phyloP scores from a whole-genome alignment of 2,888 invertebrate species.

The Steromphala cineraria region DNA sequence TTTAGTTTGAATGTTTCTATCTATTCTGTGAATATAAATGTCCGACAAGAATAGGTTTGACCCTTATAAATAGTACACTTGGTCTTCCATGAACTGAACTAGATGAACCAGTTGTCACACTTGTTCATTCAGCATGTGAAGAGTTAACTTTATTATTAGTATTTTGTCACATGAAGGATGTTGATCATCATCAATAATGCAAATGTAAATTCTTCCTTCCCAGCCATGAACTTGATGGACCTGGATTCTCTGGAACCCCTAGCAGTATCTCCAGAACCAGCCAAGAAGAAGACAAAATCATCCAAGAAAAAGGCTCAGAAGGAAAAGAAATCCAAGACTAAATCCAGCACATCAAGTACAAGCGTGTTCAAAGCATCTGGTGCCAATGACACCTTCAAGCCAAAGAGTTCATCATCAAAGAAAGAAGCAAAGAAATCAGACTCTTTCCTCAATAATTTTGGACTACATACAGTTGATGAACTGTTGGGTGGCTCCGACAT shows the following conservation, averaged over 20 bases:
- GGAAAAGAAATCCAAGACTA: slow-evolving; percentile 5
- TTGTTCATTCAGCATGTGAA: too few species aligned
- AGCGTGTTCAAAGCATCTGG: slow-evolving; percentile 10
- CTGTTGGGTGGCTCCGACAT: slow-evolving; percentile 48
- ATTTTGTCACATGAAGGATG: too few species aligned
- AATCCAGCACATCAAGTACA: background rate
- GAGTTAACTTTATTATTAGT: too few species aligned
- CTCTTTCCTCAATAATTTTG: slow-evolving; percentile 59
- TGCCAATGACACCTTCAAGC: background rate
- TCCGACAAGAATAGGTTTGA: too few species aligned
- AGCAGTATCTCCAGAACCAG: slow-evolving; percentile 27
- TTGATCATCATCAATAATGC: too few species aligned
- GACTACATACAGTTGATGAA: slow-evolving; percentile 70
- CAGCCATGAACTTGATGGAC: slow-evolving; percentile 57
- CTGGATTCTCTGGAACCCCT: slow-evolving; percentile 46
- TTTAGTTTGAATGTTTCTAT: too few species aligned
- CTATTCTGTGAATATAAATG: too few species aligned
- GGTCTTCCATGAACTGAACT: too few species aligned
- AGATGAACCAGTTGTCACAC: too few species aligned
- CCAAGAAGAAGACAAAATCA: slow-evolving; percentile 19
- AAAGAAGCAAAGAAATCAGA: background rate
- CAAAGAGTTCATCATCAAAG: background rate
- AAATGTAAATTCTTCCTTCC: background rate
- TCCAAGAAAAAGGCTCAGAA: slow-evolving; percentile 4
- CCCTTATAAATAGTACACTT: too few species aligned